Conservation (phyloP, 2,113 vertebrate species). For the Charadrius vociferus region DNA sequence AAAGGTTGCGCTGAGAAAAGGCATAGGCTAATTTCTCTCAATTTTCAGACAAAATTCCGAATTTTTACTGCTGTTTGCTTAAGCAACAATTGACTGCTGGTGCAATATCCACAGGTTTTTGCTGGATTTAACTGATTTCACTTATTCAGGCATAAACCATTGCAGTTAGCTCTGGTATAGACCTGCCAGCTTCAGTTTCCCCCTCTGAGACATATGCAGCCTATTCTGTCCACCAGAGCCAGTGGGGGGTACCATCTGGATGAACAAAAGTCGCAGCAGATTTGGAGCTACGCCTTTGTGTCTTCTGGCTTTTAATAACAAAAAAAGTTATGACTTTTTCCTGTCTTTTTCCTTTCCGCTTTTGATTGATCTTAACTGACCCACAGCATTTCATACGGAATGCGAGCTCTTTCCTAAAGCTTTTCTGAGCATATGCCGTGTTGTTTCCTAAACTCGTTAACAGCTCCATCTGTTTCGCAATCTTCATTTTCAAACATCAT, state of each 20-base stretch:
- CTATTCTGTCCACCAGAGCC: not conserved
- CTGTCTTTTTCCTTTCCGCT: not conserved
- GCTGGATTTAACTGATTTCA: not conserved
- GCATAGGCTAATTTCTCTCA: not conserved
- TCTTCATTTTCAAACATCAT: slow-evolving; percentile 51
- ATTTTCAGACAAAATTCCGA: not conserved
- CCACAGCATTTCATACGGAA: not conserved
- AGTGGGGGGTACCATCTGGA: not conserved
- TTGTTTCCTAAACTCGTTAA: slow-evolving; percentile 44
- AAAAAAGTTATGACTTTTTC: not conserved
- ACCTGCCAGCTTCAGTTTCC: not conserved
- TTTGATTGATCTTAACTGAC: slow-evolving; percentile 20
- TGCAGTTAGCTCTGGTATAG: not conserved
- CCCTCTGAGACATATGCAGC: not conserved
- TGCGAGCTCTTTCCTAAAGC: not conserved
- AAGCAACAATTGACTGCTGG: not conserved
- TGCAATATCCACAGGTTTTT: not conserved
- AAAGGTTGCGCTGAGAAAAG: not conserved
- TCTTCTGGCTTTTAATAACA: not conserved
- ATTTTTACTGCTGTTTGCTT: not conserved
- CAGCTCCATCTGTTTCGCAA: slow-evolving; percentile 36
- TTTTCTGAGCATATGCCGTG: not conserved
- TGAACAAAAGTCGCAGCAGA: not conserved
- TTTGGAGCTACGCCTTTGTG: not conserved
- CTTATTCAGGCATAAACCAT: not conserved